Evolutionary conservation across 2,797 vertebrate genomes (phyloP).

Genomic region (Anguilla marmorata): DNA sequence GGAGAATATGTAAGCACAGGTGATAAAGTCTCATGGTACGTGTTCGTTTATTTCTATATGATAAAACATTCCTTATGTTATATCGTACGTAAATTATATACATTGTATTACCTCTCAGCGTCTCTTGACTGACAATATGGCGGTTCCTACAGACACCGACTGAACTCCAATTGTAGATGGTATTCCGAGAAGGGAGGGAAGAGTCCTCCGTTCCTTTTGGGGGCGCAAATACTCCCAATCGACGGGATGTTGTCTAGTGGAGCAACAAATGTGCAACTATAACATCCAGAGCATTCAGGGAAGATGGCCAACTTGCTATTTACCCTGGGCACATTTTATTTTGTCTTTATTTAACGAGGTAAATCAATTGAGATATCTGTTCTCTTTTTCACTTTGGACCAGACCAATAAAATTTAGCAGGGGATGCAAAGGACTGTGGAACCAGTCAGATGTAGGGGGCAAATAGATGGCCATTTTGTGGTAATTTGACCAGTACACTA

Average conservation of each 20-base stretch:
- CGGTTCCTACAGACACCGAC: conserved; percentile 65
- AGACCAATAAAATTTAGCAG: too few relatives aligned
- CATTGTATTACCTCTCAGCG: conserved; percentile 72
- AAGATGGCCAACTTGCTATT: neutral
- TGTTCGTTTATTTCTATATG: neutral
- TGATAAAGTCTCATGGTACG: neutral
- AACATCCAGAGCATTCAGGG: neutral
- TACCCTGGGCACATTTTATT: neutral
- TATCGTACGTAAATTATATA: conserved; percentile 27
- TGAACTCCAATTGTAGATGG: conserved; percentile 17
- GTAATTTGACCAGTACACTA: too few relatives aligned
- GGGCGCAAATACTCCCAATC: conserved; percentile 3
- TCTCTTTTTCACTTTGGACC: too few relatives aligned
- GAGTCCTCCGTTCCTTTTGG: conserved; percentile 27
- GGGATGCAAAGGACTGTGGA: too few relatives aligned
- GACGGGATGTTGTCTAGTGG: neutral
- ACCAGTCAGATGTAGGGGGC: too few relatives aligned
- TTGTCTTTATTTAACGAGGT: neutral
- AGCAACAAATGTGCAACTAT: neutral
- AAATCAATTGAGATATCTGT: neutral
- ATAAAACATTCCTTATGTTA: neutral
- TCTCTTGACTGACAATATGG: conserved; percentile 82
- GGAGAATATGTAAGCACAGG: neutral
- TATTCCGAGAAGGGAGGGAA: conserved; percentile 13
- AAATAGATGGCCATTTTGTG: too few relatives aligned